phyloP scores from a whole-genome alignment of 92 coral and sea anemone genomes.

The Phymanthus crucifer region DNA sequence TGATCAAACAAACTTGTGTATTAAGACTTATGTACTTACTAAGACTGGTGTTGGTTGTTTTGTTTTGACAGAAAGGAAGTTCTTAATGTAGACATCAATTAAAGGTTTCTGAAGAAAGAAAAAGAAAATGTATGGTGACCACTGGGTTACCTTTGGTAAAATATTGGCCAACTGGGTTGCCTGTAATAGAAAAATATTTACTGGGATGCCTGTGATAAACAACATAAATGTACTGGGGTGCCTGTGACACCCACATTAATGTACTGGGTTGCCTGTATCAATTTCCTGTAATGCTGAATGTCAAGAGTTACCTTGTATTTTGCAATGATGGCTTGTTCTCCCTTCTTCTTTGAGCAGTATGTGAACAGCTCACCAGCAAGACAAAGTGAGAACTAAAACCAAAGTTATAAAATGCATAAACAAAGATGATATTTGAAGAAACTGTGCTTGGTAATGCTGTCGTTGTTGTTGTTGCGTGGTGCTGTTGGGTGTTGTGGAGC shows the following conservation, averaged over 20 bases:
- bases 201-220: too few relatives aligned
- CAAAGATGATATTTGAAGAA: background rate
- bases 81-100: constrained; percentile 79
- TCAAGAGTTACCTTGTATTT: constrained; percentile 60
- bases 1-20: background rate
- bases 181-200: background rate
- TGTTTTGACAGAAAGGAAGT: constrained; percentile 70
- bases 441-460: too few relatives aligned
- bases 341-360: constrained; percentile 73
- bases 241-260: background rate
- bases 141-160: background rate
- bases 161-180: too few relatives aligned
- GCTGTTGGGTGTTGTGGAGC: background rate
- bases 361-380: constrained; percentile 75
- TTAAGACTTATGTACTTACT: constrained; percentile 54
- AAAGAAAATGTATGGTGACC: background rate
- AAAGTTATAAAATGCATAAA: background rate
- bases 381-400: constrained; percentile 64
- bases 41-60: constrained; percentile 56
- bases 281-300: too few relatives aligned
- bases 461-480: background rate
- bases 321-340: constrained; percentile 49
- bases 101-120: constrained; percentile 66
- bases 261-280: background rate
- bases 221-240: background rate